A percentile compares a stretch with the other conserved stretches of the same genome.
Conservation (phyloP, 2,888 invertebrate genomes). For the Drosophila acutilabella region DNA sequence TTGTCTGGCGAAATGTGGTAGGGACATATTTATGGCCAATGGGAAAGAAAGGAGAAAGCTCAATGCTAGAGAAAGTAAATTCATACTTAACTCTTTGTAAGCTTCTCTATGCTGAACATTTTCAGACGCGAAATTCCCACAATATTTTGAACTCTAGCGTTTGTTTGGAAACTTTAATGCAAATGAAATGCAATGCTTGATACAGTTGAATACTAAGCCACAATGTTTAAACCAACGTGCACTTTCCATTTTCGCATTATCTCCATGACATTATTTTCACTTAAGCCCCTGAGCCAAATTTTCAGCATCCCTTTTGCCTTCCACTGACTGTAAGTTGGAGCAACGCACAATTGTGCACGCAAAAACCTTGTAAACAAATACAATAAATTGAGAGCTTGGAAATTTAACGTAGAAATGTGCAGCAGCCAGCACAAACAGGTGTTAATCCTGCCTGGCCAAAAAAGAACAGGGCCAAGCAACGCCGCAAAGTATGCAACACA, state of each 20-base stretch:
- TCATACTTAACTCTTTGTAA: constrained; percentile 38
- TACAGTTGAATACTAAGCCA: constrained; percentile 36
- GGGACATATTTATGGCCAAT: constrained; percentile 8
- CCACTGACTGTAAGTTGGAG: constrained; percentile 53
- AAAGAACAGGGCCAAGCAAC: constrained; percentile 14
- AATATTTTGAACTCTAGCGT: constrained; percentile 46
- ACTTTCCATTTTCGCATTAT: constrained; percentile 74
- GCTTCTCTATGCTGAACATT: constrained; percentile 13
- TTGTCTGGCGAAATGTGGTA: neutral
- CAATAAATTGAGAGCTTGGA: constrained; percentile 74
- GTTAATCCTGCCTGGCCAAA: constrained; percentile 72
- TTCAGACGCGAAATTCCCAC: constrained; percentile 16
- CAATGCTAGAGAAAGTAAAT: constrained; percentile 18
- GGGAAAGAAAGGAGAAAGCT: neutral
- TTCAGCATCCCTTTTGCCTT: constrained; percentile 11
- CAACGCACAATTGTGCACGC: constrained; percentile 70
- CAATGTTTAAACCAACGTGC: constrained; percentile 45
- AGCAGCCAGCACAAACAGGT: constrained; percentile 73
- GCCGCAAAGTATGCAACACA: constrained; percentile 47
- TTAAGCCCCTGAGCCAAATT: constrained; percentile 63
- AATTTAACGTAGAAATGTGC: constrained; percentile 60
- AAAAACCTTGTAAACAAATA: constrained; percentile 79
- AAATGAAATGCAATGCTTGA: constrained; percentile 62
- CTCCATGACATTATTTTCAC: constrained; percentile 68
- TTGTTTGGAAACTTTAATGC: constrained; percentile 63